phyloP scores from a whole-genome alignment of 1,140 invertebrate genomes.

The Venturia canescens region DNA sequence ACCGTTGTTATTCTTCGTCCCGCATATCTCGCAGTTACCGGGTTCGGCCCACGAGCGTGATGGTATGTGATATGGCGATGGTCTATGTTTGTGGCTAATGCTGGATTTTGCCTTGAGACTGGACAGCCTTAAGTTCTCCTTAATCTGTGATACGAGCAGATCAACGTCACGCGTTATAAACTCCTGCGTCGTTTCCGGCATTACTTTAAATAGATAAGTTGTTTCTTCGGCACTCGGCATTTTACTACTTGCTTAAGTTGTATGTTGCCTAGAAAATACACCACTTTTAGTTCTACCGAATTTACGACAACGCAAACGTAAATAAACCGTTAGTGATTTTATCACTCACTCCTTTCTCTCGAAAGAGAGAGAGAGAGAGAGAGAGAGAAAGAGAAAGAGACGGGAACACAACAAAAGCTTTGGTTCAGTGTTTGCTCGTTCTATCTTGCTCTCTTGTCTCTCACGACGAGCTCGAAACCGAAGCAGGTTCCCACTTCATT shows the following conservation, averaged over 20 bases:
- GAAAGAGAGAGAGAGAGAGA: not conserved
- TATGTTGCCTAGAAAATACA: not conserved
- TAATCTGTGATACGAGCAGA: constrained; percentile 83
- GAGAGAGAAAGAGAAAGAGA: too few species aligned
- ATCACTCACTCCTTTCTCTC: too few species aligned
- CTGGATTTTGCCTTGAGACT: constrained; percentile 73
- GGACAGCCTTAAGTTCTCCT: constrained; percentile 82
- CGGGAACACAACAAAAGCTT: not conserved
- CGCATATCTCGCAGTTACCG: constrained; percentile 71
- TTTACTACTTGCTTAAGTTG: constrained; percentile 20
- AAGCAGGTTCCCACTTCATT: constrained; percentile 5
- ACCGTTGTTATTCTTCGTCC: constrained; percentile 58
- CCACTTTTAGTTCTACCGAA: not conserved
- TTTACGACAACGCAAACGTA: too few species aligned
- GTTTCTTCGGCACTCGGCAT: constrained; percentile 75
- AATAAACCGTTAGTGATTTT: too few species aligned
- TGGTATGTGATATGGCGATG: constrained; percentile 81
- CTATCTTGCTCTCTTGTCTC: not conserved
- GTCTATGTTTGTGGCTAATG: constrained; percentile 73
- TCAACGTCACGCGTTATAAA: constrained; percentile 80
- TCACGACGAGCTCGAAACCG: not conserved
- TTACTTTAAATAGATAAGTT: constrained; percentile 72
- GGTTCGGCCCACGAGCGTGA: constrained; percentile 75
- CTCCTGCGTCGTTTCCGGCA: constrained; percentile 73
- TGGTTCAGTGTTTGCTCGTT: not conserved